These are phyloP conservation scores for Circaetus cinerascens DNA, from an alignment of 2,113 vertebrate species.

Conservation along the genomic window DNA sequence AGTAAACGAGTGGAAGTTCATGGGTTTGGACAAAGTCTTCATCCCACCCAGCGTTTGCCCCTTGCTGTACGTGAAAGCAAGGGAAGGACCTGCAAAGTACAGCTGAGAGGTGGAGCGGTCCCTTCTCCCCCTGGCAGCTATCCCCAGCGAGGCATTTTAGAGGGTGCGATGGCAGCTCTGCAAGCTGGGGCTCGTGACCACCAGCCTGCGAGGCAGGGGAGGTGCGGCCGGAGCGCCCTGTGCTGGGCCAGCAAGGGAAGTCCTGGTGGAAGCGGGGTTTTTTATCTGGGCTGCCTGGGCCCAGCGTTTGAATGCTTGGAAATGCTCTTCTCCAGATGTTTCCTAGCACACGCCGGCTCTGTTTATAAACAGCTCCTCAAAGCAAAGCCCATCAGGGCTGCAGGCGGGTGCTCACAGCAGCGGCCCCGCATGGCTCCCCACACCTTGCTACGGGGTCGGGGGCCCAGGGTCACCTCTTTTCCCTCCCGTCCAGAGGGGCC, in stretches of 20 bases:
- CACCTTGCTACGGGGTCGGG: background rate
- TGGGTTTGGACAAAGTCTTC: background rate
- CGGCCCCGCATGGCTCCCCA: accelerated
- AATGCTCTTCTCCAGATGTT: conserved; percentile 66
- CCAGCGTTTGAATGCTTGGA: conserved; percentile 50
- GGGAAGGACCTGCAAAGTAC: background rate
- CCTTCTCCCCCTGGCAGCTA: background rate
- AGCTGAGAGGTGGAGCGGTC: background rate
- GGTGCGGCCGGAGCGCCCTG: background rate
- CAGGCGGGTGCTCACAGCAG: accelerated
- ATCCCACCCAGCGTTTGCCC: background rate
- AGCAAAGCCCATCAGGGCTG: background rate
- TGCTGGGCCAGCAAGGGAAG: conserved; percentile 41
- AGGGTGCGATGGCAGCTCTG: background rate
- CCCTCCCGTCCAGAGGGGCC: background rate
- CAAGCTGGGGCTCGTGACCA: accelerated
- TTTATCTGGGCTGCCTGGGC: conserved; percentile 51
- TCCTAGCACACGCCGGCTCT: conserved; percentile 47
- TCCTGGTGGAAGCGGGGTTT: conserved; percentile 38
- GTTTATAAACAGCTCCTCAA: conserved; percentile 56
- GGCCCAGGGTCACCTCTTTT: background rate
- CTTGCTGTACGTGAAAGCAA: background rate
- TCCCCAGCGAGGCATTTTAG: background rate
- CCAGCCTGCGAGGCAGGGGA: background rate
- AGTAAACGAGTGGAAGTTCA: background rate